Evolutionary conservation across 53 echinoderm and acorn worm genomes (phyloP), one percentile per base, ranked within the genome.

Genomic region (Mesocentrotus franciscanus): DNA sequence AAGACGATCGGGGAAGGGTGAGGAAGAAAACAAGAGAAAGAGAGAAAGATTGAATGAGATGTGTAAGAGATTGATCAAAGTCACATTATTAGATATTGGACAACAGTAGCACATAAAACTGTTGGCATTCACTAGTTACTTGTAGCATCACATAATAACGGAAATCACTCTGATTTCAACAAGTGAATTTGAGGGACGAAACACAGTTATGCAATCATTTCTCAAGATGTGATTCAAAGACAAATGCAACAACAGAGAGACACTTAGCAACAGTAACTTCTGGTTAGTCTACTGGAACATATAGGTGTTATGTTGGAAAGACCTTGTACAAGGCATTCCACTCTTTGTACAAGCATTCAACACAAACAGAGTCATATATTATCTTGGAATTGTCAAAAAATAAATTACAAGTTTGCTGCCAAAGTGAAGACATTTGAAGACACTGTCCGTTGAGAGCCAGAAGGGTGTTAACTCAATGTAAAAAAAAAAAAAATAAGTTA

Each of bases 21-120:
- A 90, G 90, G 60, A 12, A 90, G 60, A 34, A 85, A 56, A 85
- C 42, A 30, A 87, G 56, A 59, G 89, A 89, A 32, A 32, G 90
- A 60, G 34, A 60, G 30, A 60, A 89, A 60, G 90, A 42, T 9
- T 18, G 18, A 12, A 26, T 59, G 90, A 59, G n/a, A 60, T 39
- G 49, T 15, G 30, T 29, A 6, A 60, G 60, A 60, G 90, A 60
- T 14, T 60, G 90, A 90, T 58, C 24, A 81, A 49, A 81, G 22
- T 49, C 81, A 81, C 81, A 81, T 36, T 81, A 81, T 42, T 81
- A 81, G 81, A 81, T 27, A 27, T 68, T 30, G 17, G 2, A 81
- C 42, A 81, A 81, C 33, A 16, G 39, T 81, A 14, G 33, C 36
- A 81, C 81, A 81, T 18, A 39, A 42, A 36, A 42, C 42, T 39